Conservation (phyloP, 2,797 vertebrate genomes). For the Ciconia nigra region DNA sequence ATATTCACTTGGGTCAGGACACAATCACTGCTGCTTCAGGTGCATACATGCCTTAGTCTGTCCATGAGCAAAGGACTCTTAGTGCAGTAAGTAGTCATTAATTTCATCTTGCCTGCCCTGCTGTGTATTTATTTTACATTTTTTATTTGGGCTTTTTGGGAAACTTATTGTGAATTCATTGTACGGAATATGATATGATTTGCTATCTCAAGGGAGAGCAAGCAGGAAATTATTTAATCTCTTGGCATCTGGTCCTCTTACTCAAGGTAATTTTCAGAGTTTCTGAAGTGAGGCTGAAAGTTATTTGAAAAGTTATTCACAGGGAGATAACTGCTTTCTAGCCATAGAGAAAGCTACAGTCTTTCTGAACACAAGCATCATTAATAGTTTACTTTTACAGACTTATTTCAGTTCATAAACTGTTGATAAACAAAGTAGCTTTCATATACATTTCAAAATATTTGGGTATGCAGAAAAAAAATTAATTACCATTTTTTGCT, state of each 20-base stretch:
- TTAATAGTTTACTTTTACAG: neutral
- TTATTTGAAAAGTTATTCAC: conserved; percentile 54
- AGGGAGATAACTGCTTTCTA: conserved; percentile 8
- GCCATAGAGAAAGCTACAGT: neutral
- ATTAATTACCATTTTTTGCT: neutral
- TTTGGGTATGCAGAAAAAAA: neutral
- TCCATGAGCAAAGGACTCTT: neutral
- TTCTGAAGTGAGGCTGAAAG: conserved; percentile 28
- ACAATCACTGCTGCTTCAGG: neutral
- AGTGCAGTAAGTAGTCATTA: conserved; percentile 11
- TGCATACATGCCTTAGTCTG: neutral
- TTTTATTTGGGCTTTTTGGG: neutral
- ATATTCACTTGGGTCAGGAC: neutral
- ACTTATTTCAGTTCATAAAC: neutral
- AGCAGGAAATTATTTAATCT: conserved; percentile 48
- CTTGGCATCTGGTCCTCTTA: neutral
- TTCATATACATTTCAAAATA: neutral
- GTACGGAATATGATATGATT: conserved; percentile 20
- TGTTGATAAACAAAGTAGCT: neutral
- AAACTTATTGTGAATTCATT: neutral
- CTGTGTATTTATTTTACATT: neutral
- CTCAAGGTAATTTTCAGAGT: conserved; percentile 33
- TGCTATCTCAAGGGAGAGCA: conserved; percentile 11
- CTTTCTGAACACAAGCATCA: neutral
- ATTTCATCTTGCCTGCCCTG: neutral